Base-by-base conservation (phyloP, 2,888 invertebrate genomes). In the Drosophila emarginata region DNA sequence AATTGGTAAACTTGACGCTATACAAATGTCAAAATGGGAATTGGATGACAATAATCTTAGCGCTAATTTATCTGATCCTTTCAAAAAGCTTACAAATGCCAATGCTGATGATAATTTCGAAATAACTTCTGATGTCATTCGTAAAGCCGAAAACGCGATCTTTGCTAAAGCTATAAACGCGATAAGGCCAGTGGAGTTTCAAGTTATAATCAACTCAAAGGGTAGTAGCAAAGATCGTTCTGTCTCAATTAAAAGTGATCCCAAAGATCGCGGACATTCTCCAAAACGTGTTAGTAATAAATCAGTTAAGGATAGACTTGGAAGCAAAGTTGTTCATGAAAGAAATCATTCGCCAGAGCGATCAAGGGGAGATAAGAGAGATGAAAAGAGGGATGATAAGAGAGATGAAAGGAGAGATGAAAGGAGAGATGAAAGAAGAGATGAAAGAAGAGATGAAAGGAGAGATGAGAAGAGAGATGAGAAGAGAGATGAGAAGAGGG, bases 21-120 rank as follows among this genome's bases (percentile, higher is more conserved):
- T 97, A 0, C 97, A 95, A 87, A 92, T 95, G 59, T 97, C 97
- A 0, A 97, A 97, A 91, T 97, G 97, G 97, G 97, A 97, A 32
- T 96, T 97, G 96, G 97, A 98, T 91, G 94, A 96, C 18, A 95
- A 95, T 50, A 96, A 95, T 61, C 94, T 94, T 45, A 92, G 50
- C 26, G 92, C 68, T 89, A 92, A 68, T 74, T 75, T 50, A 72
- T 93, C 93, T 60, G 93, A 93, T 0, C 93, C 93, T 15, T 72
- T 65, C 15, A 72, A 66, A 15, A 93, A 93, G 82, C 92, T 93
- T 23, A 91, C 92, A 14, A 92, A 92, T 37, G 93, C 92, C 0
- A 92, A 76, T 58, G 58, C 28, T 3, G 72, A 83, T n/a, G 86
- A 84, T 0, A 92, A 93, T 6, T 93, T 93, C 63, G 96, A 96